A percentile compares a stretch with the other conserved stretches of the same genome.
Conservation (phyloP, 1,140 invertebrate species). For the Heterodera carotae region DNA sequence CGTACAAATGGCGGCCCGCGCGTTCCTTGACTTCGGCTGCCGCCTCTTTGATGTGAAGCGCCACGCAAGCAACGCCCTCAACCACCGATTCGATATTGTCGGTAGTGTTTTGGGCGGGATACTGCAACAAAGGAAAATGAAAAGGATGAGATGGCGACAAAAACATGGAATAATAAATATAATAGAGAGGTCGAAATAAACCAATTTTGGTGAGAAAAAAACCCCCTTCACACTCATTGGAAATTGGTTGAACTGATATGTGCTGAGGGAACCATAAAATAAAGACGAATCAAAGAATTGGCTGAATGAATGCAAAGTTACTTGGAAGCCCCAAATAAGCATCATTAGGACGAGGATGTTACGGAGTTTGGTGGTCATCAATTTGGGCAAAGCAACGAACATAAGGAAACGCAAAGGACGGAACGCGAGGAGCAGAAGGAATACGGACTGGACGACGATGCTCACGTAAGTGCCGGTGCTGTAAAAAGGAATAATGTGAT, state of each 20-base stretch:
- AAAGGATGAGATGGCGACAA: too few species aligned
- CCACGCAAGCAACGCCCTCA: constrained; percentile 47
- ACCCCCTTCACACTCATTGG: background rate
- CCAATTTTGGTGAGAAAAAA: constrained; percentile 2
- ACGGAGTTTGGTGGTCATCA: constrained; percentile 45
- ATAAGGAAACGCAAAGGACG: constrained; percentile 36
- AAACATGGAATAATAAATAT: too few species aligned
- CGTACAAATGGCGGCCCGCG: constrained; percentile 33
- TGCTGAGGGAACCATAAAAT: background rate
- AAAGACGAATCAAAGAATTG: background rate
- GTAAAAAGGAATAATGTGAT: too few species aligned
- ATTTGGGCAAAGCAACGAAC: constrained; percentile 38
- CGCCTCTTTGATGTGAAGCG: constrained; percentile 31
- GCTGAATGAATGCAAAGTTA: too few species aligned
- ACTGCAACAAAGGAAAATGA: constrained; percentile 26
- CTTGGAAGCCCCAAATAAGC: constrained; percentile 49
- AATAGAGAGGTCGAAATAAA: constrained; percentile 20
- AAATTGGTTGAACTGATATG: background rate
- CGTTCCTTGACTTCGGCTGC: constrained; percentile 33
- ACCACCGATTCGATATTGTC: constrained; percentile 34
- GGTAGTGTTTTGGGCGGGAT: constrained; percentile 44
- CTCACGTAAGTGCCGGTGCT: constrained; percentile 44
- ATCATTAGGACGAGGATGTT: constrained; percentile 40
- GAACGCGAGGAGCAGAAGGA: constrained; percentile 33
- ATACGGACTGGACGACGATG: constrained; percentile 35